Base-by-base conservation (phyloP, 2,888 invertebrate genomes). In the Nasonia oneida region DNA sequence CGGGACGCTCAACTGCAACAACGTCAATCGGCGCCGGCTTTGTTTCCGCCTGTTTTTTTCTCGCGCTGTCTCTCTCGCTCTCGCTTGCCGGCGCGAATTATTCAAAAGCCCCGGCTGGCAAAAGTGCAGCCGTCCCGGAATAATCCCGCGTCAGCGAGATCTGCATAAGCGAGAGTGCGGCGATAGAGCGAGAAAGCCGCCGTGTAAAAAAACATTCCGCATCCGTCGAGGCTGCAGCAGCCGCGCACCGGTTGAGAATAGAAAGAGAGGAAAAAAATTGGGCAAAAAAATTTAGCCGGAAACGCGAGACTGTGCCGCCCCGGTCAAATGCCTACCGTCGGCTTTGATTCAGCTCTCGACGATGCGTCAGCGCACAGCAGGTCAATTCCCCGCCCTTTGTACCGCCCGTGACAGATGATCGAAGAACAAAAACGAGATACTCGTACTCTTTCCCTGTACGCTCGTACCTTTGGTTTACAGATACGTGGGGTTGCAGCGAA, bases 71-170 rank as follows among this genome's bases (percentile, higher is more conserved):
- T 29, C 75, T 57, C 14, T 84, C 14, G 42, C 14, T 61, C 18
- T 57, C 75, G 75, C 73, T 23, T 3, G 33, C 29, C 33, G 33
- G 29, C 74, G 88, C 88, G 89, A 90, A 90, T 90, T 90, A 90
- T 90, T 90, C 90, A 90, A 89, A 90, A 90, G 86, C 88, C 85
- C 64, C 88, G 91, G 88, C 92, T 90, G 92, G 90, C 90, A 92
- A 92, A 92, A 91, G 92, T 89, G 91, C 92, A 92, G 90, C 92
- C 91, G 91, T 90, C 88, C 76, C 74, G 39, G 83, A 83, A 86
- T 86, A 85, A 87, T 87, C 85, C 83, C 87, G 42, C 86, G 76
- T 79, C 67, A 37, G 53, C 37, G 47, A 71, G 64, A 86, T 87
- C 86, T 87, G 87, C 87, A 87, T 87, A 83, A 84, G 83, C 74